A percentile compares a stretch with the other conserved stretches of the same genome.
Conservation (phyloP, 64 coral and sea anemone genomes). For the Platygyra sinensis region DNA sequence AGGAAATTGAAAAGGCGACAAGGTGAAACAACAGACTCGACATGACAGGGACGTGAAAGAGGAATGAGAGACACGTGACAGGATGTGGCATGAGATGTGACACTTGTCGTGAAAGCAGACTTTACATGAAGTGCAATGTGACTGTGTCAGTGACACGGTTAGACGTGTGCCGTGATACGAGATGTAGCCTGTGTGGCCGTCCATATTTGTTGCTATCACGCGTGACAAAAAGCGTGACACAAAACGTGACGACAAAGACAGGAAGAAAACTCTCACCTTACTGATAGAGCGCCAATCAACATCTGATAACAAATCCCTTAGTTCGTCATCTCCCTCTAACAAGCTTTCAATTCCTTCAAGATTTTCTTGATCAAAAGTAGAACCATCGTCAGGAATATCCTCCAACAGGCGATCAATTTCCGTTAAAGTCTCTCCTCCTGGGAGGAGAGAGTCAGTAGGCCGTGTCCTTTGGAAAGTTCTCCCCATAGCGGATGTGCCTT, state of each 20-base stretch:
- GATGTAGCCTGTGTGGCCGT: no score
- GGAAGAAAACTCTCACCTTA: background rate
- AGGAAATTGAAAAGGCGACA: no score
- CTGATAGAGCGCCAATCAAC: conserved; percentile 19
- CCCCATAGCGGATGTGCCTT: background rate
- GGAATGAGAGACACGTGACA: background rate
- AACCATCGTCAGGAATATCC: conserved; percentile 43
- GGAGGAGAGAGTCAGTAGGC: conserved; percentile 18
- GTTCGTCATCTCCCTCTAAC: conserved; percentile 54
- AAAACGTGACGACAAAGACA: no score
- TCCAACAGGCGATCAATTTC: conserved; percentile 57
- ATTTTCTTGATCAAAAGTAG: conserved; percentile 30
- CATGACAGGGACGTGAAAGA: no score
- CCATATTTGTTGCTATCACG: background rate
- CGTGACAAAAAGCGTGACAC: background rate
- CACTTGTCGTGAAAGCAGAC: background rate
- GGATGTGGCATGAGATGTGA: background rate
- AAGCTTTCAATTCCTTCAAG: conserved; percentile 60
- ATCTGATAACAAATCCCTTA: conserved; percentile 57
- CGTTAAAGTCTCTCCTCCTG: background rate
- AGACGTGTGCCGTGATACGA: no score
- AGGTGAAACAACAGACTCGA: no score
- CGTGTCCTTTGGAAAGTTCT: background rate
- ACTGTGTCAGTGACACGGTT: no score
- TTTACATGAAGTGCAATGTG: no score